A percentile compares a stretch with the other conserved stretches of the same genome.
These are phyloP conservation scores for Athripsodes cinereus DNA, from an alignment of 2,888 invertebrate genomes.

Conservation along the genomic window DNA sequence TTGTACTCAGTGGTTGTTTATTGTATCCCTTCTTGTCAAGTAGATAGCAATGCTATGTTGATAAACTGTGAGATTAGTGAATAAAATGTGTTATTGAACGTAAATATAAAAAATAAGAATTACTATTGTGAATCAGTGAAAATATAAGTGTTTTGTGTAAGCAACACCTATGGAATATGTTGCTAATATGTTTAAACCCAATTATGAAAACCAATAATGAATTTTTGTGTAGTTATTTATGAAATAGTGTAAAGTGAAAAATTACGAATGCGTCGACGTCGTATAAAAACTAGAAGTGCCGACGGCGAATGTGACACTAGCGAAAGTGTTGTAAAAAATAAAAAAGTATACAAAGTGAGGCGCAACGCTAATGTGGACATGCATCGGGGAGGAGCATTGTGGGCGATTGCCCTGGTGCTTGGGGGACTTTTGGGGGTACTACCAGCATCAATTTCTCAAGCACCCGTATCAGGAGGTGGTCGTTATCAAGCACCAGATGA, in stretches of 20 bases:
- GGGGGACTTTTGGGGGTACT: slow-evolving; percentile 42
- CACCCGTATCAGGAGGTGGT: slow-evolving; percentile 40
- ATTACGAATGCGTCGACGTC: slow-evolving; percentile 11
- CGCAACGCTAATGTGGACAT: slow-evolving; percentile 14
- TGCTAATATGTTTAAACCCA: slow-evolving; percentile 4
- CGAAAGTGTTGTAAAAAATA: neutral
- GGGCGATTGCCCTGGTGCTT: slow-evolving; percentile 36
- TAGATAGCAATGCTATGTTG: neutral
- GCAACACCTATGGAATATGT: slow-evolving; percentile 18
- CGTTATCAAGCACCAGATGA: slow-evolving; percentile 77
- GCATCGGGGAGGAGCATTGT: slow-evolving; percentile 15
- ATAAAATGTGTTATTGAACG: neutral
- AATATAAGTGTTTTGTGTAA: neutral
- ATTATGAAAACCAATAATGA: neutral
- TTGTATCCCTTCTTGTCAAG: neutral
- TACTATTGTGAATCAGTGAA: neutral
- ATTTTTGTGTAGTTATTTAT: slow-evolving; percentile 7
- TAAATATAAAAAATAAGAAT: neutral
- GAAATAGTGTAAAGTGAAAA: slow-evolving; percentile 5
- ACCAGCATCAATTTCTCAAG: slow-evolving; percentile 43
- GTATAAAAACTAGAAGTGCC: slow-evolving; percentile 3
- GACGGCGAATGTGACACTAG: neutral
- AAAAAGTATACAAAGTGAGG: slow-evolving; percentile 7
- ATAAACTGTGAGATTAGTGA: neutral
- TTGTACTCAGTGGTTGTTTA: slow-evolving; percentile 7